Base-by-base conservation (phyloP, 1,140 invertebrate species). In the Calephelis virginiensis region DNA sequence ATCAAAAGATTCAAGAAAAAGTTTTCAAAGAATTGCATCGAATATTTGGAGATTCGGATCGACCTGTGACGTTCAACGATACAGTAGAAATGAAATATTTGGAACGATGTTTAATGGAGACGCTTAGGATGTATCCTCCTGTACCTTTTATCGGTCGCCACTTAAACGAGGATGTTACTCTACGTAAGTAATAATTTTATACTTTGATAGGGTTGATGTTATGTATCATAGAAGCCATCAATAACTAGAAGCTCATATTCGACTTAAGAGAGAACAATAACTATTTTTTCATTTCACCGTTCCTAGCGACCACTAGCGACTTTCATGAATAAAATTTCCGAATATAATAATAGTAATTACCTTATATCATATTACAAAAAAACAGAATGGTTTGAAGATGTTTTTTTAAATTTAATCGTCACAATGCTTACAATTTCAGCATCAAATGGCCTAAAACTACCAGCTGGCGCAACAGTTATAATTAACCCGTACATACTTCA, bases 51-150 rank as follows among this genome's bases (percentile, higher is more conserved):
- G 94, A 93, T 69, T 93, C 93, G 17, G 93, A 96, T 75, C 92
- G 95, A 12, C 93, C 94, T n/a, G 94, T 94, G 61, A 96, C 95
- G 17, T 96, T 95, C 82, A 94, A 96, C 75, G 96, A 97, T 68
- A 94, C 96, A 28, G 80, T 95, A 53, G 94, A 96, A 78, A 95
- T 97, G 95, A 97, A 96, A 79, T 97, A 97, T 74, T 84, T 97
- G 28, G 96, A 97, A 81, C 93, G 95, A 72, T 95, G 95, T 56
- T 93, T 97, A 50, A 94, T 96, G 87, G 95, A 96, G 83, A 94
- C 95, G 0, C 81, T 96, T 5, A 91, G 95, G 69, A 85, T 96
- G 86, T 97, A 94, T 82, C 96, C 96, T 49, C 95, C 96, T 69
- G 96, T 97, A 61, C 96, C 96, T 4, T 86, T 95, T 14, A 96